A percentile compares a stretch with the other conserved stretches of the same genome.
These are phyloP conservation scores for Eurois occulta DNA, from an alignment of 2,888 invertebrate genomes.

Conservation along the genomic window DNA sequence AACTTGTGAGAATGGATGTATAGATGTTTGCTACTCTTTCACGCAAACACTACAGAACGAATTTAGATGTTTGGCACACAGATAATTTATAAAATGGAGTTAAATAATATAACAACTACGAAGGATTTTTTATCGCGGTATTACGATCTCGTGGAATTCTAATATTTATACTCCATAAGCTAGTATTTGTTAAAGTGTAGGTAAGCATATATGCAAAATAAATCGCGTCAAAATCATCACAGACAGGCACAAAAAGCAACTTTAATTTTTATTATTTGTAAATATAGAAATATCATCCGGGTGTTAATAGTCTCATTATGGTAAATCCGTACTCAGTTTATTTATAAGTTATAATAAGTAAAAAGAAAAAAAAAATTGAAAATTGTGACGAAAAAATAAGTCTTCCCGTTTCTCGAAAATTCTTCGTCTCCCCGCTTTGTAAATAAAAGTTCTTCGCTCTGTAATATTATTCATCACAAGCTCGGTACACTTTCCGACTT, in stretches of 20 bases:
- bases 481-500: not conserved
- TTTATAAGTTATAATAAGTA: not conserved
- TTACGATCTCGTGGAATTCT: too few species aligned
- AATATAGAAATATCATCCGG: not conserved
- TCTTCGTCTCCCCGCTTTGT: not conserved
- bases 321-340: not conserved
- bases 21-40: too few species aligned
- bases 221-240: not conserved
- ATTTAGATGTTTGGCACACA: not conserved
- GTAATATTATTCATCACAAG: conserved; percentile 3
- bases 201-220: too few species aligned
- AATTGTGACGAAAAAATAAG: not conserved
- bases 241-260: not conserved
- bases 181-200: not conserved
- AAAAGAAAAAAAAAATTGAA: not conserved
- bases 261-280: not conserved
- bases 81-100: too few species aligned
- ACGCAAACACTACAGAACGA: too few species aligned
- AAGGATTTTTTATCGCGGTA: too few species aligned
- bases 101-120: too few species aligned
- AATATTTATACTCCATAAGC: too few species aligned
- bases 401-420: not conserved
- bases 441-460: not conserved
- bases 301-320: conserved; percentile 17
- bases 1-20: too few species aligned